phyloP scores from a whole-genome alignment of 2,888 invertebrate species.

The Embidobia sp. region DNA sequence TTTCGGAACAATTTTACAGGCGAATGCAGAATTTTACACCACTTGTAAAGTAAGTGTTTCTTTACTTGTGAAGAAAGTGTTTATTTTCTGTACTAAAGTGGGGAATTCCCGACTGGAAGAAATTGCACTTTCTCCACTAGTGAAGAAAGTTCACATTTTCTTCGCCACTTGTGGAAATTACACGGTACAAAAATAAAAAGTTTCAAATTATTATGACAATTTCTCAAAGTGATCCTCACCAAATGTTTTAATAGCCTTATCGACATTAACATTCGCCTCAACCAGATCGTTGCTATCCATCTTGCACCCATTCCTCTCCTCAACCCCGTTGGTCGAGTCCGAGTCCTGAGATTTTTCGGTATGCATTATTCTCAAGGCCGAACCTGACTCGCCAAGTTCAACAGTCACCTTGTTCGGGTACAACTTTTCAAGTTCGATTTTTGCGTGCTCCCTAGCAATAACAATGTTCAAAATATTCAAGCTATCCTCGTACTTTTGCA shows the following conservation, averaged over 20 bases:
- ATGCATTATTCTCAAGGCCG: slow-evolving; percentile 82
- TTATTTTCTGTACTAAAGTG: too few relatives aligned
- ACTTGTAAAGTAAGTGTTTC: too few relatives aligned
- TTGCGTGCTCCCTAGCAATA: slow-evolving; percentile 90
- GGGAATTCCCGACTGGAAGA: too few relatives aligned
- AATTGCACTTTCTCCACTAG: too few relatives aligned
- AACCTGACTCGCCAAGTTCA: slow-evolving; percentile 74
- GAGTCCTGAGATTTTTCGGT: slow-evolving; percentile 82
- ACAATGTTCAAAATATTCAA: slow-evolving; percentile 89
- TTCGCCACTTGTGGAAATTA: too few relatives aligned
- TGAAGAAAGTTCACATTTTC: too few relatives aligned
- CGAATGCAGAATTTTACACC: too few relatives aligned
- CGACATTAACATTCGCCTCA: too few relatives aligned
- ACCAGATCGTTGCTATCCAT: background rate
- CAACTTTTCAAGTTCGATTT: slow-evolving; percentile 84
- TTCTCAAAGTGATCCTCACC: slow-evolving; percentile 79
- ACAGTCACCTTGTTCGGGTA: slow-evolving; percentile 78
- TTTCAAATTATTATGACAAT: too few relatives aligned
- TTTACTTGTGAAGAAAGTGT: too few relatives aligned
- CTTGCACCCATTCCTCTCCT: slow-evolving; percentile 5
- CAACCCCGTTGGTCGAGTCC: slow-evolving; percentile 7
- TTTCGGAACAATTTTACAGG: too few relatives aligned
- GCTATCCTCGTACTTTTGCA: slow-evolving; percentile 89
- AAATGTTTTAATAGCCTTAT: slow-evolving; percentile 84
- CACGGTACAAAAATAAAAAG: too few relatives aligned